Conservation (phyloP, 1,140 invertebrate genomes). For the Ridgeia piscesae region DNA sequence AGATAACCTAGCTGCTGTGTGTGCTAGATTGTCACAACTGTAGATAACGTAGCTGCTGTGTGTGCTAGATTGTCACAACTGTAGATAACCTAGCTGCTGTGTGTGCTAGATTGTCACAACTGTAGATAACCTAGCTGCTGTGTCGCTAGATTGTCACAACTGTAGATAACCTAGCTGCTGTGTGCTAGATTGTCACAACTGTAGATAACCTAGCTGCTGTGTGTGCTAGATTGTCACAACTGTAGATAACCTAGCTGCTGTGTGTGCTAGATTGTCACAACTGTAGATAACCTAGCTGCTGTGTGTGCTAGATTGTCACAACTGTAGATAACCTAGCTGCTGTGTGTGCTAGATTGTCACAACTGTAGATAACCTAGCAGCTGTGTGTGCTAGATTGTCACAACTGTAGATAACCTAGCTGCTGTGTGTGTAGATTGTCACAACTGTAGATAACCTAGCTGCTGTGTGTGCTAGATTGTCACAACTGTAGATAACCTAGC, state of each 20-base stretch:
- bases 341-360: not conserved
- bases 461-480: not conserved
- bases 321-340: not conserved
- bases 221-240: not conserved
- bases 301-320: conserved; percentile 15
- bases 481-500: not conserved
- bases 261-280: not conserved
- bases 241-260: not conserved
- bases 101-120: conserved; percentile 7
- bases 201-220: not conserved
- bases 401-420: not conserved
- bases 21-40: not conserved
- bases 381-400: not conserved
- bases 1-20: not conserved
- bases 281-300: not conserved
- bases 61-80: not conserved
- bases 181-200: not conserved
- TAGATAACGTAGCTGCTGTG: not conserved
- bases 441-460: not conserved
- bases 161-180: not conserved
- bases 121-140: not conserved
- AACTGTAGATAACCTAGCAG: not conserved
- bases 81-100: not conserved
- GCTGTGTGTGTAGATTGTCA: not conserved
- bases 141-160: not conserved